Conservation (phyloP, 2,888 invertebrate genomes). For the Leucania comma region DNA sequence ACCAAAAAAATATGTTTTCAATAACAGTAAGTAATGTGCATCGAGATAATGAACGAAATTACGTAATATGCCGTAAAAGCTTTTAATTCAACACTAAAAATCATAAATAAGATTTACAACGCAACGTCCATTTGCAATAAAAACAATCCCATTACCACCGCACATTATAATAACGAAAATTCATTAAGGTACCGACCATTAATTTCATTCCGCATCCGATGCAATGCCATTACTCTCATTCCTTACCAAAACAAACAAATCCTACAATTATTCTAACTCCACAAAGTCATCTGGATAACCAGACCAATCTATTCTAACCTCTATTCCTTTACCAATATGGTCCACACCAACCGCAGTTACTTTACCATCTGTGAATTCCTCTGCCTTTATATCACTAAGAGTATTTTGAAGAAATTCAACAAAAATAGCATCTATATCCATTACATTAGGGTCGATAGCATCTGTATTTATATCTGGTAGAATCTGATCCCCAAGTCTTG, state of each 20-base stretch:
- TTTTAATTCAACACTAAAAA: constrained; percentile 67
- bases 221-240: constrained; percentile 86
- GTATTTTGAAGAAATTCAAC: constrained; percentile 61
- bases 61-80: constrained; percentile 63
- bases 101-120: constrained; percentile 64
- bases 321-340: constrained; percentile 64
- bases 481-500: constrained; percentile 78
- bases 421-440: constrained; percentile 72
- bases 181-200: constrained; percentile 87
- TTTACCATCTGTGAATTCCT: constrained; percentile 73
- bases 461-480: constrained; percentile 56
- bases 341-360: constrained; percentile 64
- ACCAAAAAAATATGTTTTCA: constrained; percentile 47
- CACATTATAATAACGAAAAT: constrained; percentile 86
- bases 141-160: constrained; percentile 79
- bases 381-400: constrained; percentile 71
- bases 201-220: constrained; percentile 83
- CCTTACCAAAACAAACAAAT: constrained; percentile 89
- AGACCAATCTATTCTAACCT: constrained; percentile 64
- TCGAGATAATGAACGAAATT: constrained; percentile 59
- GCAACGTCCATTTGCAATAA: constrained; percentile 73
- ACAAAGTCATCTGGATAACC: constrained; percentile 62
- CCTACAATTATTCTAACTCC: constrained; percentile 86
- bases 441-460: constrained; percentile 65
- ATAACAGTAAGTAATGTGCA: constrained; percentile 54